Conservation (phyloP, 35 echinoderm and acorn worm genomes). For the Apostichopus japonicus region DNA sequence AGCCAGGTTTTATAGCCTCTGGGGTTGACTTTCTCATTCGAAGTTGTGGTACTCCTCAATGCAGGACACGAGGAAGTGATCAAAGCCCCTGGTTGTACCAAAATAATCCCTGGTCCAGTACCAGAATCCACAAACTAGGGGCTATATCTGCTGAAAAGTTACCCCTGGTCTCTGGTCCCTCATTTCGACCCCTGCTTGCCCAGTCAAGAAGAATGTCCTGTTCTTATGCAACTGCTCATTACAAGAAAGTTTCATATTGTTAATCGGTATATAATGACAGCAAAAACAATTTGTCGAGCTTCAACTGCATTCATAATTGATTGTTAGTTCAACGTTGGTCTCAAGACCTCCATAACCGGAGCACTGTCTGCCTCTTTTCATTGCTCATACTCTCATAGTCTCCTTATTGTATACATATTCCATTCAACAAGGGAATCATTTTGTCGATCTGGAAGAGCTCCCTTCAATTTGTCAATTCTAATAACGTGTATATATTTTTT, state of each 20-base stretch:
- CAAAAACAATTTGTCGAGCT: neutral
- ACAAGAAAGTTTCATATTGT: neutral
- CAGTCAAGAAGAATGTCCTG: slow-evolving; percentile 1
- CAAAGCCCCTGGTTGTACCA: neutral
- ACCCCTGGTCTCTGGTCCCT: neutral
- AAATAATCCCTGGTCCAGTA: neutral
- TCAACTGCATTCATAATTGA: neutral
- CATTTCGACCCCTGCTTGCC: too few relatives aligned
- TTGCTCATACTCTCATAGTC: neutral
- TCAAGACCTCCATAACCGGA: too few relatives aligned
- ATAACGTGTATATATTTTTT: slow-evolving; percentile 4
- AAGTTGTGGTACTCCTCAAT: too few relatives aligned
- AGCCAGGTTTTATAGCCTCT: too few relatives aligned
- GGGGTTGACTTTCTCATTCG: too few relatives aligned
- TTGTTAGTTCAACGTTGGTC: neutral
- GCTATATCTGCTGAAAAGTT: neutral
- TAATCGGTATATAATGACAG: neutral
- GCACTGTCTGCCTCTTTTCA: too few relatives aligned
- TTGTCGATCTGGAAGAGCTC: slow-evolving; percentile 17
- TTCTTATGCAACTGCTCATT: neutral
- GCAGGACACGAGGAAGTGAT: too few relatives aligned
- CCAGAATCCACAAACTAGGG: neutral
- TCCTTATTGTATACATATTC: slow-evolving; percentile 23
- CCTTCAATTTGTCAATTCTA: slow-evolving; percentile 3
- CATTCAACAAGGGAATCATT: slow-evolving; percentile 23